Base-by-base conservation (phyloP, 92 coral and sea anemone genomes). In the Zoanthus gigantus region DNA sequence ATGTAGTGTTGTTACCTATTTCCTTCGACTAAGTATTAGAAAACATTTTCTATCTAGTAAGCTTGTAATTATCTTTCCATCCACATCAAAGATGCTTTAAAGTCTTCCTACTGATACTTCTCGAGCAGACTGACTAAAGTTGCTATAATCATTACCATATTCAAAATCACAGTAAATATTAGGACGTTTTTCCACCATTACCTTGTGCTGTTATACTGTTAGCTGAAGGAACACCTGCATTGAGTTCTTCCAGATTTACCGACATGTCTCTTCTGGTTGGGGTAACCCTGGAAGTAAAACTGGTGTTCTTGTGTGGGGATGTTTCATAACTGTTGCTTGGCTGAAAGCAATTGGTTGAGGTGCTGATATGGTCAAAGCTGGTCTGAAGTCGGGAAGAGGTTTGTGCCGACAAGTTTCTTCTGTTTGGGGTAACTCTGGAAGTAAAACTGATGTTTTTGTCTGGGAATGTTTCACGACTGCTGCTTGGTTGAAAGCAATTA, bases 381-480 rank as follows among this genome's bases (percentile, higher is more conserved):
- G 60, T 65, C 9, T 61, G 85, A 81, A 81, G 58, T 81, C 47
- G 74, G 12, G 75, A 45, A 45, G 75, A 66, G 52, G 75, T 30
- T 0, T 66, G 45, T 1, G 85, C 66, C 11, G 75, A 66, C 42
- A 37, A 2, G 74, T 81, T 46, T 53, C 75, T 73, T 53, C 75
- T 81, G 61, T 60, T 34, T n/a, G 85, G 75, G 15, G 61, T 46
- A 47, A 66, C 30, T 23, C 85, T 81, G 45, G 85, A 74, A 44
- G 58, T 65, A 71, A 81, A 66, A 50, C 71, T 66, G 61, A 81
- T 60, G 67, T 60, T 81, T 32, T 81, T 81, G 45, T 81, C 75
- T 9, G 75, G 85, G 28, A 61, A 66, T 58, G 61, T 47, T 63
- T 46, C 85, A 50, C 45, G 65, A 0, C 75, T 74, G 13, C 85